Conservation (phyloP, 2,113 vertebrate genomes). For the Arvicanthis niloticus region DNA sequence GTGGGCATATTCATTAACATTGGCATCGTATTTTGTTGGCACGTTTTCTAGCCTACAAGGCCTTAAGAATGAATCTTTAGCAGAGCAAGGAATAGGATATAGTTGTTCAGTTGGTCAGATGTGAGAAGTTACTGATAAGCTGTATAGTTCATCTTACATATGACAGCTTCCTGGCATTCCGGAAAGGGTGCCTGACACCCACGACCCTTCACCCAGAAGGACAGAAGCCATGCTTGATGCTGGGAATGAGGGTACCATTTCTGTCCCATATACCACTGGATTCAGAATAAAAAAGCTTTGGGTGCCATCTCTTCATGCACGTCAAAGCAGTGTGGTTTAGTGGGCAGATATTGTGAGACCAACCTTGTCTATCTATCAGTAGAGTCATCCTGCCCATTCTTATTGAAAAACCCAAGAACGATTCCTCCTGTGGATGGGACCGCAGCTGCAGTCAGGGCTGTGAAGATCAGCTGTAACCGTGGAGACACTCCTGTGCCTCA, state of each 20-base stretch:
- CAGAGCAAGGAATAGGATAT: not conserved
- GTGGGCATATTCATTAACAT: not conserved
- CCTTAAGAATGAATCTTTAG: slow-evolving; percentile 32
- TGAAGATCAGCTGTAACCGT: not conserved
- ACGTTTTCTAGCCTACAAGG: slow-evolving; percentile 30
- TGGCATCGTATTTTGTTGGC: not conserved
- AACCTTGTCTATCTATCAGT: not conserved
- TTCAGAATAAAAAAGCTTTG: not conserved
- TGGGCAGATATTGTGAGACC: not conserved
- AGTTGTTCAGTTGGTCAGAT: not conserved
- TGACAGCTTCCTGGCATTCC: not conserved
- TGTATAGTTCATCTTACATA: too few species aligned
- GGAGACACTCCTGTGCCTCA: too few species aligned
- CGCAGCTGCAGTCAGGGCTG: accelerated
- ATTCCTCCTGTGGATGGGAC: not conserved
- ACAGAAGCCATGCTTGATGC: not conserved
- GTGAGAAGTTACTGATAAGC: not conserved
- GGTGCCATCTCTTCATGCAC: not conserved
- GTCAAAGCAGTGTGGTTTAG: not conserved
- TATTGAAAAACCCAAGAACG: not conserved
- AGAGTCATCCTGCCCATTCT: not conserved
- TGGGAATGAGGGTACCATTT: not conserved
- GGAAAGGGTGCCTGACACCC: not conserved
- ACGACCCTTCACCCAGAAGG: not conserved
- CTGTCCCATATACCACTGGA: not conserved